Conservation (phyloP, 2,888 invertebrate genomes). For the Piscicola geometra region DNA sequence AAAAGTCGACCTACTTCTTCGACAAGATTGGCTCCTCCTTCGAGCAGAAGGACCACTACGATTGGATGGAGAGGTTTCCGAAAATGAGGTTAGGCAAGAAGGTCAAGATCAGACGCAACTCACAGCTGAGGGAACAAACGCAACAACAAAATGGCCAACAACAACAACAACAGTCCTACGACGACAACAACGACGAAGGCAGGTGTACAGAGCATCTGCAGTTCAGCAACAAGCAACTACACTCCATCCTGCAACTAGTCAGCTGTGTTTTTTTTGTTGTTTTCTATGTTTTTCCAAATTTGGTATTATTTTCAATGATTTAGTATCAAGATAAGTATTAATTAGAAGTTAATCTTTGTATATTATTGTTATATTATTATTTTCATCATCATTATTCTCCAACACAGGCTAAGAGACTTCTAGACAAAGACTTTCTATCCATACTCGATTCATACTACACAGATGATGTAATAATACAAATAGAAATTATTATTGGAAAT, state of each 20-base stretch:
- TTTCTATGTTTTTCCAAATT: too few relatives aligned
- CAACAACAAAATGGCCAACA: too few relatives aligned
- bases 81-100: too few relatives aligned
- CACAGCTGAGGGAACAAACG: too few relatives aligned
- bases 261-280: too few relatives aligned
- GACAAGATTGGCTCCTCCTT: slow-evolving; percentile 87
- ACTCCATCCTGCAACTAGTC: background rate
- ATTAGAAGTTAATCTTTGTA: too few relatives aligned
- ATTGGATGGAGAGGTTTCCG: background rate
- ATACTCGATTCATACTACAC: slow-evolving; percentile 78
- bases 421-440: slow-evolving; percentile 75
- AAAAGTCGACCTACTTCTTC: slow-evolving; percentile 65
- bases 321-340: too few relatives aligned
- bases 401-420: slow-evolving; percentile 66
- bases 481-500: too few relatives aligned
- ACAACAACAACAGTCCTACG: background rate
- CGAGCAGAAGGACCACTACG: slow-evolving; percentile 44
- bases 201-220: background rate
- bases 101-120: too few relatives aligned
- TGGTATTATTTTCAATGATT: too few relatives aligned
- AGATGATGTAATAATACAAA: slow-evolving; percentile 64
- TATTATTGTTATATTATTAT: too few relatives aligned
- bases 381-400: background rate
- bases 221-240: background rate
- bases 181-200: background rate